phyloP scores from a whole-genome alignment of 2,797 vertebrate species.

The Chiloscyllium punctatum region DNA sequence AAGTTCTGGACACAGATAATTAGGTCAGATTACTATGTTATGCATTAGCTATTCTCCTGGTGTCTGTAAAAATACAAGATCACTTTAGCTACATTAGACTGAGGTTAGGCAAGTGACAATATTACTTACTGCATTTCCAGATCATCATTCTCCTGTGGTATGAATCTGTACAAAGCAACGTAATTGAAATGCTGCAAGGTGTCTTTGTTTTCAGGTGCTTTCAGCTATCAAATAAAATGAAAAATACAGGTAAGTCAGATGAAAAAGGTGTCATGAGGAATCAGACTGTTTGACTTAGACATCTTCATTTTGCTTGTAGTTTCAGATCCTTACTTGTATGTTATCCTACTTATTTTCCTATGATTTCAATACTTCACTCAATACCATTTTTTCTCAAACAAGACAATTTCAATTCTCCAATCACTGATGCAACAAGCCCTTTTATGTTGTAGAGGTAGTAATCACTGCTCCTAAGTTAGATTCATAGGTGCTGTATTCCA shows the following conservation, averaged over 20 bases:
- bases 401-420: not conserved
- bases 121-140: slow-evolving; percentile 84
- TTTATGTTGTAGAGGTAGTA: not conserved
- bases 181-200: slow-evolving; percentile 77
- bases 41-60: not conserved
- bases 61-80: not conserved
- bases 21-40: not conserved
- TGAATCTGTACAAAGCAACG: slow-evolving; percentile 91
- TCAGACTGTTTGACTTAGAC: not conserved
- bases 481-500: not conserved
- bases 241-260: not conserved
- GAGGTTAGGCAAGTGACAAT: not conserved
- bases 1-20: not conserved
- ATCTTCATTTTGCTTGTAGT: not conserved
- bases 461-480: not conserved
- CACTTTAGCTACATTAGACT: not conserved
- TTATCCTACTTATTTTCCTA: not conserved
- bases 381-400: not conserved
- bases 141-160: slow-evolving; percentile 83
- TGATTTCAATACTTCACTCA: not conserved
- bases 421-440: not conserved
- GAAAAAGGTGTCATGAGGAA: not conserved
- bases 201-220: slow-evolving; percentile 65
- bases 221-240: slow-evolving; percentile 60
- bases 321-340: not conserved